Evolutionary conservation across 92 coral and sea anemone species (phyloP).

Genomic region (Micromussa lordhowensis): DNA sequence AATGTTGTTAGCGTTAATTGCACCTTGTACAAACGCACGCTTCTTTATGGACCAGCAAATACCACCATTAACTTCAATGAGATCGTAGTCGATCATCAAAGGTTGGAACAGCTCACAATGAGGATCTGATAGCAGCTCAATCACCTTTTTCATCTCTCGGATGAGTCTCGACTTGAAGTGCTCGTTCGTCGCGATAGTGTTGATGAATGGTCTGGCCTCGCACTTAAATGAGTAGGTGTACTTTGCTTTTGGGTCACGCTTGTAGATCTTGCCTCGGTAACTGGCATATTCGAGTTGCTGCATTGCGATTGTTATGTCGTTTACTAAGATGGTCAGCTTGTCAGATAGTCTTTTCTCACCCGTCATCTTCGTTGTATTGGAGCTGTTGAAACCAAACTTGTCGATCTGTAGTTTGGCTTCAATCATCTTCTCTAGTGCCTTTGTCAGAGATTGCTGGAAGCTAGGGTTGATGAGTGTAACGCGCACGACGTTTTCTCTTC

Average conservation of each 20-base stretch:
- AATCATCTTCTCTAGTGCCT: not conserved
- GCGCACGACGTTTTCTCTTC: not conserved
- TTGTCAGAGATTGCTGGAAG: not conserved
- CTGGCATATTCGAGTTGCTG: slow-evolving; percentile 23
- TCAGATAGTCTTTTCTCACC: not conserved
- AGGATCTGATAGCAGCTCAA: slow-evolving; percentile 10
- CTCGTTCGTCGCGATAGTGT: slow-evolving; percentile 21
- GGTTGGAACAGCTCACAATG: slow-evolving; percentile 18
- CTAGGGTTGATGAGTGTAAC: not conserved
- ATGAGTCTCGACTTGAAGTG: slow-evolving; percentile 16
- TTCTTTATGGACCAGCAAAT: not conserved
- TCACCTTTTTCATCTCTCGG: not conserved
- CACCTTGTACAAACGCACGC: not conserved
- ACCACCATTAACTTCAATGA: slow-evolving; percentile 27
- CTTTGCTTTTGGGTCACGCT: slow-evolving; percentile 3
- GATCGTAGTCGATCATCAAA: slow-evolving; percentile 14
- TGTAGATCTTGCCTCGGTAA: slow-evolving; percentile 32
- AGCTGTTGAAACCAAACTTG: not conserved
- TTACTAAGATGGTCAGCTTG: not conserved
- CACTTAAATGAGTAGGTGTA: slow-evolving; percentile 39
- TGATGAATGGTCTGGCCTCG: slow-evolving; percentile 17
- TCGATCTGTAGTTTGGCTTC: not conserved
- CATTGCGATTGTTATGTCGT: slow-evolving; percentile 36
- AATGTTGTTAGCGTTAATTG: slow-evolving; percentile 7
- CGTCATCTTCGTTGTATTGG: not conserved